Percentiles rank a stretch among this genome's conserved stretches.
phyloP scores from a whole-genome alignment of 2,113 vertebrate species.

The Terrapene triunguis region DNA sequence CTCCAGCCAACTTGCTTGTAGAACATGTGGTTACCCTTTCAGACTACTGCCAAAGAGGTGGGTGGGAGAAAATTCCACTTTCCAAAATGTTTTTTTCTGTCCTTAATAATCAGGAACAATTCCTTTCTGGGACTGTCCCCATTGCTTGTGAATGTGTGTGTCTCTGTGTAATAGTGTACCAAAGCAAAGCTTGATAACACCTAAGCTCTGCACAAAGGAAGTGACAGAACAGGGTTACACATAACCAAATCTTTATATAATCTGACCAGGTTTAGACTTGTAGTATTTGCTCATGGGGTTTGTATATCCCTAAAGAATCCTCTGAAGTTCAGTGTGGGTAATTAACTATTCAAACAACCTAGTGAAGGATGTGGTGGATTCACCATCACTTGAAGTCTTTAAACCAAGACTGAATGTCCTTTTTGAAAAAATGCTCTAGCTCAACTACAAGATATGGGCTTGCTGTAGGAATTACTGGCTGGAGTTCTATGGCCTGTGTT shows the following conservation, averaged over 20 bases:
- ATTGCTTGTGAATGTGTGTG: neutral
- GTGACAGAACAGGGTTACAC: constrained; percentile 56
- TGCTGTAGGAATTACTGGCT: neutral
- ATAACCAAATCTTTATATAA: constrained; percentile 30
- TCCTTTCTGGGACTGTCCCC: neutral
- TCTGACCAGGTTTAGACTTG: constrained; percentile 1
- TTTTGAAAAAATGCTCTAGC: constrained; percentile 57
- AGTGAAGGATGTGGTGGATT: constrained; percentile 17
- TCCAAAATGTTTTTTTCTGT: constrained; percentile 8
- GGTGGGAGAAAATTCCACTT: neutral
- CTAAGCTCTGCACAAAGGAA: constrained; percentile 13
- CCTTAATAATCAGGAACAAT: constrained; percentile 37
- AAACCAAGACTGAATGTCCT: constrained; percentile 28
- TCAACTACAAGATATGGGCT: constrained; percentile 38
- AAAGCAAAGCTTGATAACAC: constrained; percentile 34
- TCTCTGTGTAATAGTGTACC: neutral
- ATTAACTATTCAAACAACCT: constrained; percentile 35
- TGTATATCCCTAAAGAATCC: constrained; percentile 38
- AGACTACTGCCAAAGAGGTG: constrained; percentile 54
- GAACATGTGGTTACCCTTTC: constrained; percentile 59
- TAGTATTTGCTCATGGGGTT: constrained; percentile 14
- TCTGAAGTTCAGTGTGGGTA: constrained; percentile 54
- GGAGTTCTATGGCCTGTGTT: constrained; percentile 26
- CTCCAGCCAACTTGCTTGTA: constrained; percentile 72
- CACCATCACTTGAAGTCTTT: constrained; percentile 9